These are phyloP conservation scores for Catotricha subobsoleta DNA, from an alignment of 2,888 invertebrate genomes.

Conservation along the genomic window DNA sequence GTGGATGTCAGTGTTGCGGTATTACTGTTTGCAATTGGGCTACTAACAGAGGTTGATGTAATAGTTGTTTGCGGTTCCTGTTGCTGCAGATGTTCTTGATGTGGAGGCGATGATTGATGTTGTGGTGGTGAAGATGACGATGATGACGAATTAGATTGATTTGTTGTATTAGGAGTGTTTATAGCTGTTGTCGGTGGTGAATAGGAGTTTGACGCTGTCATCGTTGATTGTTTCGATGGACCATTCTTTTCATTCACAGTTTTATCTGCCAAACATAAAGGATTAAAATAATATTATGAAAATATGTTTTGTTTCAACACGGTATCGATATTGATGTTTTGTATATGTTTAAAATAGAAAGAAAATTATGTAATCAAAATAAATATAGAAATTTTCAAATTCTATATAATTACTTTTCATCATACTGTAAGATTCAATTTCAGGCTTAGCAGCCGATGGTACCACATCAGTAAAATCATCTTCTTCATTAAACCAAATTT, in stretches of 20 bases:
- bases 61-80: slow-evolving; percentile 16
- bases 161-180: slow-evolving; percentile 17
- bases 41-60: background rate
- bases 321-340: too few relatives aligned
- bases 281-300: too few relatives aligned
- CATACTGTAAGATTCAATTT: slow-evolving; percentile 26
- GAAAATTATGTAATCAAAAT: too few relatives aligned
- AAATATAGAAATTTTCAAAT: too few relatives aligned
- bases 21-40: background rate
- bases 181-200: slow-evolving; percentile 22
- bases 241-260: slow-evolving; percentile 17
- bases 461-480: slow-evolving; percentile 78
- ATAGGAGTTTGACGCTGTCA: slow-evolving; percentile 17
- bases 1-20: background rate
- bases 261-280: slow-evolving; percentile 6
- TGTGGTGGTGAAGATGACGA: slow-evolving; percentile 23
- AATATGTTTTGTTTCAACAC: too few relatives aligned
- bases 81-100: slow-evolving; percentile 20
- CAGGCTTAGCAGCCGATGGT: slow-evolving; percentile 31
- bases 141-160: slow-evolving; percentile 13
- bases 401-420: slow-evolving; percentile 26
- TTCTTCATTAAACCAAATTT: slow-evolving; percentile 98
- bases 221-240: slow-evolving; percentile 16
- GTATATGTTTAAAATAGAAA: too few relatives aligned
- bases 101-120: slow-evolving; percentile 13